Evolutionary conservation across 23 tunicate species (phyloP).

Genomic region (Styela clava): DNA sequence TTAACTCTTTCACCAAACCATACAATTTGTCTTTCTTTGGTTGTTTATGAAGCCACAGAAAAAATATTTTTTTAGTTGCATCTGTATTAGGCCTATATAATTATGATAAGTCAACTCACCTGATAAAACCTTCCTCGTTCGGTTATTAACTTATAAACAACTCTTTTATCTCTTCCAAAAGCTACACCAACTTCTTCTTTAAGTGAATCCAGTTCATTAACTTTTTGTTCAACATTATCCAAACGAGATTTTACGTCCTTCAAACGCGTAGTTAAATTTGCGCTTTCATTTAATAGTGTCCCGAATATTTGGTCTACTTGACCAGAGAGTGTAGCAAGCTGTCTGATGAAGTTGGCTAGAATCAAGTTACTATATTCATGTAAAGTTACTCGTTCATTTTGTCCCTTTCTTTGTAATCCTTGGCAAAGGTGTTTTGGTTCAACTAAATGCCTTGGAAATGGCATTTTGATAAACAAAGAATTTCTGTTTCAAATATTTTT

Average conservation of each 20-base stretch:
- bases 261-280: background rate
- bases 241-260: background rate
- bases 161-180: slow-evolving; percentile 24
- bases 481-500: background rate
- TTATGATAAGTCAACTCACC: too few species aligned
- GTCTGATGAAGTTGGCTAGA: slow-evolving; percentile 20
- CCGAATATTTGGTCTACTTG: slow-evolving; percentile 18
- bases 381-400: background rate
- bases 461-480: slow-evolving; percentile 2
- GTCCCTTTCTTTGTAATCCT: background rate
- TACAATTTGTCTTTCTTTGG: too few species aligned
- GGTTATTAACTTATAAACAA: background rate
- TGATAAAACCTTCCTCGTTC: slow-evolving; percentile 20
- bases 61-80: too few species aligned
- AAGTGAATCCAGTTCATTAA: background rate
- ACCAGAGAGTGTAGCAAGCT: background rate
- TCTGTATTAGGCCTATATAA: too few species aligned
- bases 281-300: background rate
- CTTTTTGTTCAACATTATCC: background rate
- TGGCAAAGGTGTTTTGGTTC: background rate
- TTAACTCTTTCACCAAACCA: too few species aligned
- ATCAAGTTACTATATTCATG: background rate
- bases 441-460: slow-evolving; percentile 12
- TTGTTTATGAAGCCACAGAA: too few species aligned
- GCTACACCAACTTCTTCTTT: background rate